phyloP scores from a whole-genome alignment of 2,797 vertebrate genomes.

The Notolabrus celidotus region DNA sequence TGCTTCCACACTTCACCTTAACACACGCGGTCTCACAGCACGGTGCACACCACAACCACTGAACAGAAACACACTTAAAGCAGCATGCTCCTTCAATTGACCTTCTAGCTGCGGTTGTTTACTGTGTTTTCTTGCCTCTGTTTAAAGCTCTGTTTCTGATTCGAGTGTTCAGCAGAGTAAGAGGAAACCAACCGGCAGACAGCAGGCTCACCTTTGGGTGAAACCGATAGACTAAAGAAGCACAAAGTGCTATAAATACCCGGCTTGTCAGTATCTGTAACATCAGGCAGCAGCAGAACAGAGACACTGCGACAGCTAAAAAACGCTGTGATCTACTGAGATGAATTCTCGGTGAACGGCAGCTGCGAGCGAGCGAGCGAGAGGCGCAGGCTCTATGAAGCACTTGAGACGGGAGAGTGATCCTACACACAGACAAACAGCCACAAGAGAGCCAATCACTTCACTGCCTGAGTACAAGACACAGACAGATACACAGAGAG shows the following conservation, averaged over 20 bases:
- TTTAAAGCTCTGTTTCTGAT: conserved; percentile 47
- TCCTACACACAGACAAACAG: conserved; percentile 66
- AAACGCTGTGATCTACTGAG: conserved; percentile 52
- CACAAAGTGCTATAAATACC: conserved; percentile 78
- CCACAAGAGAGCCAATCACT: conserved; percentile 72
- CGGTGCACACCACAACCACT: conserved; percentile 12
- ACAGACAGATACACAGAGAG: conserved; percentile 65
- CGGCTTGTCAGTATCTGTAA: conserved; percentile 72
- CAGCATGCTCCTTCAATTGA: conserved; percentile 56
- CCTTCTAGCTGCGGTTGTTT: conserved; percentile 55
- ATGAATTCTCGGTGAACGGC: conserved; percentile 60
- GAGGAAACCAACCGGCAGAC: conserved; percentile 42
- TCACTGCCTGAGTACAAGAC: conserved; percentile 57
- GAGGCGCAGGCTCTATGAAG: conserved; percentile 63
- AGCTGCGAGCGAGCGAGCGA: conserved; percentile 62
- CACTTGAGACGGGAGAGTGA: conserved; percentile 71
- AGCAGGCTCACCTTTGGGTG: conserved; percentile 70
- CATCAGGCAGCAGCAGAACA: conserved; percentile 68
- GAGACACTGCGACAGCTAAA: conserved; percentile 60
- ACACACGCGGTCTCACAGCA: conserved; percentile 8
- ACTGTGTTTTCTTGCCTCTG: conserved; percentile 56
- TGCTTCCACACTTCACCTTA: conserved; percentile 30
- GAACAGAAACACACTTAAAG: conserved; percentile 32
- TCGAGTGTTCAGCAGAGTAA: conserved; percentile 36
- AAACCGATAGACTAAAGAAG: conserved; percentile 69